phyloP scores from a whole-genome alignment of 2,113 vertebrate species.

The Thunnus maccoyii region DNA sequence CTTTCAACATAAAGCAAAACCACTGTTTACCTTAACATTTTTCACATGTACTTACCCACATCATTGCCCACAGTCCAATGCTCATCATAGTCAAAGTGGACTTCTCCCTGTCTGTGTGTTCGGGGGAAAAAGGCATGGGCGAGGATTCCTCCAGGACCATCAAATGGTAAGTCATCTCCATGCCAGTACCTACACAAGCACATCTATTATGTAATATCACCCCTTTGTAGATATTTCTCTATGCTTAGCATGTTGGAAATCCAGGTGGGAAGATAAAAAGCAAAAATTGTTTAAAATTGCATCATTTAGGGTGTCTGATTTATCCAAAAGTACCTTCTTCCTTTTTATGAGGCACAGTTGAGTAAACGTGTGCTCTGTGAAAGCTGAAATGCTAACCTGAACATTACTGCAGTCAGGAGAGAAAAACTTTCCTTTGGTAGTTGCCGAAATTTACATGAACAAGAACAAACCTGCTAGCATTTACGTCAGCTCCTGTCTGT shows the following conservation, averaged over 20 bases:
- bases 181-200: constrained; percentile 90
- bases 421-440: not conserved
- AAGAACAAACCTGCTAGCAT: too few species aligned
- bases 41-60: constrained; percentile 83
- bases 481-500: too few species aligned
- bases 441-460: not conserved
- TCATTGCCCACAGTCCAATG: constrained; percentile 90
- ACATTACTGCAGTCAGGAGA: not conserved
- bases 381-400: not conserved
- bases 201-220: not conserved
- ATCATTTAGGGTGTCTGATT: not conserved
- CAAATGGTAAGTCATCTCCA: constrained; percentile 92
- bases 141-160: constrained; percentile 92
- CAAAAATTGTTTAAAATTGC: not conserved
- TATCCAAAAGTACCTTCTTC: not conserved
- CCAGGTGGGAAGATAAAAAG: not conserved
- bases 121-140: constrained; percentile 94
- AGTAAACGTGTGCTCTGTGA: not conserved
- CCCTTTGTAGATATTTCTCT: not conserved
- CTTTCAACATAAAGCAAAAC: not conserved
- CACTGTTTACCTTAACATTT: not conserved
- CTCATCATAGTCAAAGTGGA: constrained; percentile 96
- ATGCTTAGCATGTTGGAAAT: not conserved
- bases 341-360: not conserved
- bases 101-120: constrained; percentile 90